A percentile compares a stretch with the other conserved stretches of the same genome.
Conservation (phyloP, 2,888 invertebrate genomes). For the Pammene fasciana region DNA sequence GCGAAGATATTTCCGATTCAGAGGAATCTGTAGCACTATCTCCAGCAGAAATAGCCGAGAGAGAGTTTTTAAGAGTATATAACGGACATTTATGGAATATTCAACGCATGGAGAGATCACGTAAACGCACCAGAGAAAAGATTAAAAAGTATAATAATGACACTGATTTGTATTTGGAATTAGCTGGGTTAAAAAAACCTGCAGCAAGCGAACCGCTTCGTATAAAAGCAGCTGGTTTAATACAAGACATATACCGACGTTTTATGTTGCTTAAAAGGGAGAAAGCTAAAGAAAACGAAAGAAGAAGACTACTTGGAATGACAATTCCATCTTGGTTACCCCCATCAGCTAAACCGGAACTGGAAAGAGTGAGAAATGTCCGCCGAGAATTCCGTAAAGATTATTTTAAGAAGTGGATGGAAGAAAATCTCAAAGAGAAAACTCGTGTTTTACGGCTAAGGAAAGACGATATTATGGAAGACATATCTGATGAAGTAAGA, state of each 20-base stretch:
- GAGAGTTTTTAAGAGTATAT: slow-evolving; percentile 59
- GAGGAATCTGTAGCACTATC: slow-evolving; percentile 54
- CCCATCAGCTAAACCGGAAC: slow-evolving; percentile 71
- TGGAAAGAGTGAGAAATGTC: slow-evolving; percentile 73
- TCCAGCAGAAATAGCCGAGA: slow-evolving; percentile 61
- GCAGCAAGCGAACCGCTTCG: slow-evolving; percentile 55
- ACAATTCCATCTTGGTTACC: slow-evolving; percentile 77
- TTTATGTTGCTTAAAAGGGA: slow-evolving; percentile 70
- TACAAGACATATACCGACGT: slow-evolving; percentile 68
- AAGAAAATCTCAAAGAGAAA: slow-evolving; percentile 77
- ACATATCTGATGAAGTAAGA: slow-evolving; percentile 89
- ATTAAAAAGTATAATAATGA: slow-evolving; percentile 65
- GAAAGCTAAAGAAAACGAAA: slow-evolving; percentile 64
- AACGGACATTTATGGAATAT: slow-evolving; percentile 61
- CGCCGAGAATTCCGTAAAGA: slow-evolving; percentile 74
- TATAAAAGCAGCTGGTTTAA: slow-evolving; percentile 59
- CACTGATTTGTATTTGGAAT: slow-evolving; percentile 65
- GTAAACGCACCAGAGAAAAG: slow-evolving; percentile 52
- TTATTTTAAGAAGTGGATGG: slow-evolving; percentile 72
- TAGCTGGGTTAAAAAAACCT: slow-evolving; percentile 69
- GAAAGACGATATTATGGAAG: slow-evolving; percentile 86
- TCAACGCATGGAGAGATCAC: slow-evolving; percentile 74
- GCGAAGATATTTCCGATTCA: slow-evolving; percentile 57
- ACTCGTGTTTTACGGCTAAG: slow-evolving; percentile 75
- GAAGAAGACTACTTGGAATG: slow-evolving; percentile 83